phyloP scores from a whole-genome alignment of 2,888 invertebrate genomes.

The Flexamia atlantica region DNA sequence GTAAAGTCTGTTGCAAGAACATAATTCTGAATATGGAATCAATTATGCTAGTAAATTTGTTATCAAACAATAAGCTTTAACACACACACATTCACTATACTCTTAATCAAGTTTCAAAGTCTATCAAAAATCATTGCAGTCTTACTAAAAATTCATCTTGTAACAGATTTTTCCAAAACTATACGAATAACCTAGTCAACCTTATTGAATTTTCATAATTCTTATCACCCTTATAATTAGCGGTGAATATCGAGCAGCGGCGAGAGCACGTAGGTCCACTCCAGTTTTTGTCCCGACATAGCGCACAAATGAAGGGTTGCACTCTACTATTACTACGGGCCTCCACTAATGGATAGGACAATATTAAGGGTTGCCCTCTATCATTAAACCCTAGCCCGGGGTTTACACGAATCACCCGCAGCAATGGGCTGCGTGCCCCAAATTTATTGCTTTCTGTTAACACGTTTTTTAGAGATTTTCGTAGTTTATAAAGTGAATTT shows the following conservation, averaged over 20 bases:
- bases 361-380: constrained; percentile 57
- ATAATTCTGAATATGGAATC: no score
- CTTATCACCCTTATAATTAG: neutral
- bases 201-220: neutral
- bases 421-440: constrained; percentile 52
- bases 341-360: constrained; percentile 62
- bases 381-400: constrained; percentile 54
- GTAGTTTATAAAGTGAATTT: constrained; percentile 54
- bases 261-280: constrained; percentile 20
- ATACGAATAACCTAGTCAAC: no score
- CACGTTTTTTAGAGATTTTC: constrained; percentile 49
- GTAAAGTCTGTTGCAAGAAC: no score
- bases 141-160: no score
- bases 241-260: constrained; percentile 3
- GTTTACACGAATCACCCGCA: constrained; percentile 46
- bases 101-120: no score
- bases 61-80: no score
- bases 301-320: constrained; percentile 49
- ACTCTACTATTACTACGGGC: constrained; percentile 30
- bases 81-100: no score
- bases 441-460: constrained; percentile 55
- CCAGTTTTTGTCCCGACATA: constrained; percentile 38
- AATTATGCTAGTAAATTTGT: no score
- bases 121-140: no score
- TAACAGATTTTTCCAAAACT: no score